Conservation (phyloP, 2,888 invertebrate genomes). For the Lissonota sp. region DNA sequence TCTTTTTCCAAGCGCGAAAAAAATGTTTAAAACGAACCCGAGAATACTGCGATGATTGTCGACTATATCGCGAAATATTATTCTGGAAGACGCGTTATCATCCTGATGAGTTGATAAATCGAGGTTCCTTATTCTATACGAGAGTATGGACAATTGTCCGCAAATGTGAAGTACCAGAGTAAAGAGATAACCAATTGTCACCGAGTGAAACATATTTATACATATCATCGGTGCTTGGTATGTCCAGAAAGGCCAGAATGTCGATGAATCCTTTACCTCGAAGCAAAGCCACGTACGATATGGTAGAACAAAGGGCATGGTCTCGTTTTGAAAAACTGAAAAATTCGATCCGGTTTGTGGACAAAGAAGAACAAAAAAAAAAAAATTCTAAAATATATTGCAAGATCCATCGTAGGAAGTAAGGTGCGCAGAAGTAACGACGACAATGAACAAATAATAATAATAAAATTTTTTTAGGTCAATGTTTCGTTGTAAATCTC, state of each 20-base stretch:
- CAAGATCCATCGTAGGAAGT: neutral
- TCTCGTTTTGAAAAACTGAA: slow-evolving; percentile 27
- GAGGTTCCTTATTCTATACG: slow-evolving; percentile 47
- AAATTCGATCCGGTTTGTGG: neutral
- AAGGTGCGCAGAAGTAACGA: neutral
- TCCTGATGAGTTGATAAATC: slow-evolving; percentile 1
- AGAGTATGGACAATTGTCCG: slow-evolving; percentile 47
- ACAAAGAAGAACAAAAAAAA: too few relatives aligned
- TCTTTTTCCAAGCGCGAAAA: neutral
- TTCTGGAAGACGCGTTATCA: slow-evolving; percentile 1
- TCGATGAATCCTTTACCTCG: slow-evolving; percentile 32
- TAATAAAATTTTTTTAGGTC: too few relatives aligned
- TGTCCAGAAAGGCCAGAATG: slow-evolving; percentile 44
- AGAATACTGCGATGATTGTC: slow-evolving; percentile 41
- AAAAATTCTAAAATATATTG: neutral
- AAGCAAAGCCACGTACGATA: slow-evolving; percentile 35
- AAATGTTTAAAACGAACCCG: slow-evolving; percentile 14
- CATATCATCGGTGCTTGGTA: slow-evolving; percentile 54
- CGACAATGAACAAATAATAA: neutral
- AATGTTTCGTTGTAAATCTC: too few relatives aligned
- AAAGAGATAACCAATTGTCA: slow-evolving; percentile 49
- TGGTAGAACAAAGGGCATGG: slow-evolving; percentile 8
- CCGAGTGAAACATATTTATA: slow-evolving; percentile 45
- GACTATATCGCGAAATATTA: slow-evolving; percentile 30
- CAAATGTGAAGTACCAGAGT: slow-evolving; percentile 52